Percentiles rank a stretch among this genome's conserved stretches.
These are phyloP conservation scores for Protosalanx chinensis DNA, from an alignment of 2,797 vertebrate species.

Conservation along the genomic window DNA sequence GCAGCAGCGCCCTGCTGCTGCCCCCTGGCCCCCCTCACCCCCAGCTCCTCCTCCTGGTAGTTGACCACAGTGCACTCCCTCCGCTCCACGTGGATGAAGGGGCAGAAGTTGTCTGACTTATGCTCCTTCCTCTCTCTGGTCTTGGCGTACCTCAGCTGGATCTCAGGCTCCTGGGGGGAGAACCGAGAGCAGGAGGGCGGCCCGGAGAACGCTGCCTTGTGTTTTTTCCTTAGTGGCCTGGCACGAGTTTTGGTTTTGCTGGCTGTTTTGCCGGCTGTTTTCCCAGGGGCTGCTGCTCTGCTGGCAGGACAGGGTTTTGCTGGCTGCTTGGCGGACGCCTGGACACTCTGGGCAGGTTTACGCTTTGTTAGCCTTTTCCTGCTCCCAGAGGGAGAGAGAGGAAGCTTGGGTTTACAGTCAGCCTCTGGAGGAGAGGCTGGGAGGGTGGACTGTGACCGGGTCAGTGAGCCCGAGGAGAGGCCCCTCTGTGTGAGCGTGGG, in stretches of 20 bases:
- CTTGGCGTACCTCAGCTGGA: constrained; percentile 61
- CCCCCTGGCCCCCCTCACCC: constrained; percentile 12
- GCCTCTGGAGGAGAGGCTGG: not conserved
- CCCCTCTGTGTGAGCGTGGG: constrained; percentile 8
- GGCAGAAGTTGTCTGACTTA: constrained; percentile 53
- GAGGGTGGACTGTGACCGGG: not conserved
- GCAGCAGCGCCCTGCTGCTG: not conserved
- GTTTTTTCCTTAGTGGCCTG: constrained; percentile 38
- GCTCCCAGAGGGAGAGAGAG: not conserved
- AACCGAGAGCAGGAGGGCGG: constrained; percentile 43
- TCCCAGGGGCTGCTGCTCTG: not conserved
- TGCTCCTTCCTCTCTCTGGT: constrained; percentile 52
- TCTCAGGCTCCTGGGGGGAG: constrained; percentile 62
- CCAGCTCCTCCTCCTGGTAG: constrained; percentile 66
- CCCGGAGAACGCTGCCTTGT: not conserved
- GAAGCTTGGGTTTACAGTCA: not conserved
- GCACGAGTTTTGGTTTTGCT: constrained; percentile 15
- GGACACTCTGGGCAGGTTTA: not conserved
- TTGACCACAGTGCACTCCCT: constrained; percentile 67
- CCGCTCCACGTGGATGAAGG: constrained; percentile 65
- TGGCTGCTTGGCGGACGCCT: not conserved
- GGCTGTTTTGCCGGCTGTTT: not conserved
- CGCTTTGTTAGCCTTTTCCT: constrained; percentile 10
- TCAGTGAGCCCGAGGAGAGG: not conserved
- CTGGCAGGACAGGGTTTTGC: not conserved